A percentile compares a stretch with the other conserved stretches of the same genome.
These are phyloP conservation scores for Ceryle rudis DNA, from an alignment of 2,797 vertebrate genomes.

Conservation along the genomic window DNA sequence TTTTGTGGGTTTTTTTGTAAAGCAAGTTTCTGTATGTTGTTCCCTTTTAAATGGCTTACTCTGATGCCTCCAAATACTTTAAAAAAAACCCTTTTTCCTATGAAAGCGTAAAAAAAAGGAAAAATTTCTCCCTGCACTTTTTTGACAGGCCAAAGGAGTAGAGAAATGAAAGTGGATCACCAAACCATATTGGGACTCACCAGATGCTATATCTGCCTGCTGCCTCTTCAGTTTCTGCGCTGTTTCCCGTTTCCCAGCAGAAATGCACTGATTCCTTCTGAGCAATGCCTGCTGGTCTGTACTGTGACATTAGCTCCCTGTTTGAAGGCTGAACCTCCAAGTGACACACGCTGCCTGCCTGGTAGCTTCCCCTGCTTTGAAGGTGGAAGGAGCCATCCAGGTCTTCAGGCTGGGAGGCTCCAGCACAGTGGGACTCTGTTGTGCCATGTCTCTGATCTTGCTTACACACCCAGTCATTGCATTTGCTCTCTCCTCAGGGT, in stretches of 20 bases:
- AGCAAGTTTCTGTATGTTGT: not conserved
- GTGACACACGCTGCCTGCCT: fast-evolving
- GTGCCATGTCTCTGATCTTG: not conserved
- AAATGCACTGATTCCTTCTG: not conserved
- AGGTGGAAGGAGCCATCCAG: not conserved
- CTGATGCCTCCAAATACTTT: not conserved
- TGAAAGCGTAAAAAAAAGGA: not conserved
- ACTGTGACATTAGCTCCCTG: not conserved
- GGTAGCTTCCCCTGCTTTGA: not conserved
- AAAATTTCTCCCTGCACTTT: not conserved
- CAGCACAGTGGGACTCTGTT: not conserved
- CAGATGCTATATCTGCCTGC: not conserved
- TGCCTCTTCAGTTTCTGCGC: not conserved
- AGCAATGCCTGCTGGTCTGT: not conserved
- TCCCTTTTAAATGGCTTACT: not conserved
- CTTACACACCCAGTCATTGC: not conserved
- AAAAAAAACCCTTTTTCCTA: not conserved
- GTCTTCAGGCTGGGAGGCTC: not conserved
- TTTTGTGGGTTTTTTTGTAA: not conserved
- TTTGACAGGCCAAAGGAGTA: not conserved
- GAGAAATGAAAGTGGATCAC: not conserved
- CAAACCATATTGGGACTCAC: not conserved
- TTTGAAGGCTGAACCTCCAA: not conserved
- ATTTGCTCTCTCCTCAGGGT: not conserved
- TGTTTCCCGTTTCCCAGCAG: not conserved